Conservation (phyloP, 2,888 invertebrate genomes). For the Drosophila acutilabella region DNA sequence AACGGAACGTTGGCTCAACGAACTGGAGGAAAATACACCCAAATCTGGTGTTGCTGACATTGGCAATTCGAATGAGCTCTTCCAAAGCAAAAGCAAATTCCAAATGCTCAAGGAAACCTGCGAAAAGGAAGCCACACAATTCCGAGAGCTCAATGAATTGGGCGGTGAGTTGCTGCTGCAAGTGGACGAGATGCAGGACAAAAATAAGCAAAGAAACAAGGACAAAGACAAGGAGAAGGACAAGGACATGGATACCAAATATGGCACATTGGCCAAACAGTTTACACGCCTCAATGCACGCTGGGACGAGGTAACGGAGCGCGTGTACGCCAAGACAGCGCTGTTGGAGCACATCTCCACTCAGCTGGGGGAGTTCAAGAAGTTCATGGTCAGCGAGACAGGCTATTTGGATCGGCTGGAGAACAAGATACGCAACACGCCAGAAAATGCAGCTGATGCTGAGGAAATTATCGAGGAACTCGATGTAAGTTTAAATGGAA, state of each 20-base stretch:
- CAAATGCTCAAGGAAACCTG: slow-evolving; percentile 90
- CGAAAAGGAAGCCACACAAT: slow-evolving; percentile 89
- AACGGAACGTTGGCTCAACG: slow-evolving; percentile 88
- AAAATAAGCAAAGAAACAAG: slow-evolving; percentile 65
- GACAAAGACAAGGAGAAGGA: slow-evolving; percentile 67
- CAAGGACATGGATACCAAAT: slow-evolving; percentile 82
- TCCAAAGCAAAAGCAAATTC: slow-evolving; percentile 90
- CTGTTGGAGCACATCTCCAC: slow-evolving; percentile 90
- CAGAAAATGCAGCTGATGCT: slow-evolving; percentile 91
- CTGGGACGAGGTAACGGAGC: slow-evolving; percentile 90
- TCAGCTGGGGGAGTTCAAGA: slow-evolving; percentile 92
- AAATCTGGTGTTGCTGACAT: slow-evolving; percentile 87
- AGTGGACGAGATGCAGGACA: slow-evolving; percentile 85
- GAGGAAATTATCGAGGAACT: slow-evolving; percentile 96
- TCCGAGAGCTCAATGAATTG: slow-evolving; percentile 89
- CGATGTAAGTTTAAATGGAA: slow-evolving; percentile 89
- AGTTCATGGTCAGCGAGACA: slow-evolving; percentile 89
- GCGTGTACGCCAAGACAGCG: slow-evolving; percentile 89
- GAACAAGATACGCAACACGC: slow-evolving; percentile 90
- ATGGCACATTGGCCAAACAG: slow-evolving; percentile 88
- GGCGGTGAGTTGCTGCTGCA: slow-evolving; percentile 89
- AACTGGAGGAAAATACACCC: slow-evolving; percentile 88
- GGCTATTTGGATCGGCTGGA: slow-evolving; percentile 93
- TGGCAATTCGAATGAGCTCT: slow-evolving; percentile 89
- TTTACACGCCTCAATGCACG: slow-evolving; percentile 90